Conservation (phyloP, 2,797 vertebrate species). For the Tachyglossus aculeatus region DNA sequence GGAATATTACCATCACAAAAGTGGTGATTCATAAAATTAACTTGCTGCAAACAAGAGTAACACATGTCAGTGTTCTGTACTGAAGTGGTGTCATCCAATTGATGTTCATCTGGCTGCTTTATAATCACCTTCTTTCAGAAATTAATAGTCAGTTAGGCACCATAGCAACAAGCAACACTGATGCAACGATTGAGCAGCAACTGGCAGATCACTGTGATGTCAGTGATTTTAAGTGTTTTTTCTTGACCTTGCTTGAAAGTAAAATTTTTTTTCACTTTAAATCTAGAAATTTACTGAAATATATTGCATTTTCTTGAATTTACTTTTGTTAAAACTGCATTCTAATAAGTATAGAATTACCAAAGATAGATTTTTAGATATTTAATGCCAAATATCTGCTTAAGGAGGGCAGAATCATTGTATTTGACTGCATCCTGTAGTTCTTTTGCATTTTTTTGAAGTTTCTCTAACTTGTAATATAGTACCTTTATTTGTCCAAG, state of each 20-base stretch:
- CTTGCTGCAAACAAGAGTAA: conserved; percentile 54
- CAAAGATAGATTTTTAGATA: neutral
- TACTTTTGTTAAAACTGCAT: conserved; percentile 27
- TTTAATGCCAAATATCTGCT: conserved; percentile 41
- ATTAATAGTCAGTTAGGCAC: conserved; percentile 74
- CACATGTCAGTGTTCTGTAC: conserved; percentile 49
- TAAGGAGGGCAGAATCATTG: neutral
- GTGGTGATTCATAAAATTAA: conserved; percentile 68
- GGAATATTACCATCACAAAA: conserved; percentile 64
- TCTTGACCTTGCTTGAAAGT: conserved; percentile 74
- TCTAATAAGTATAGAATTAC: conserved; percentile 51
- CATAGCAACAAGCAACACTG: conserved; percentile 74
- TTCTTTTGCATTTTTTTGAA: neutral
- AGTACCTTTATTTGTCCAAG: neutral
- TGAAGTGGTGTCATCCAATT: conserved; percentile 66
- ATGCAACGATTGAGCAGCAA: conserved; percentile 60
- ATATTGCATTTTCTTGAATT: conserved; percentile 67
- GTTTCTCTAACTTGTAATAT: neutral
- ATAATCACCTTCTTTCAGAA: conserved; percentile 77
- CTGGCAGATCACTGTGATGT: conserved; percentile 68
- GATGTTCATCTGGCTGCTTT: conserved; percentile 72
- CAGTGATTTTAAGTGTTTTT: conserved; percentile 66
- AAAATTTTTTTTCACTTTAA: conserved; percentile 72
- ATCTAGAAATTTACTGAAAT: conserved; percentile 67
- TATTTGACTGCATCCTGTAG: neutral